phyloP scores from a whole-genome alignment of 2,888 invertebrate genomes.

The Homarus gammarus region DNA sequence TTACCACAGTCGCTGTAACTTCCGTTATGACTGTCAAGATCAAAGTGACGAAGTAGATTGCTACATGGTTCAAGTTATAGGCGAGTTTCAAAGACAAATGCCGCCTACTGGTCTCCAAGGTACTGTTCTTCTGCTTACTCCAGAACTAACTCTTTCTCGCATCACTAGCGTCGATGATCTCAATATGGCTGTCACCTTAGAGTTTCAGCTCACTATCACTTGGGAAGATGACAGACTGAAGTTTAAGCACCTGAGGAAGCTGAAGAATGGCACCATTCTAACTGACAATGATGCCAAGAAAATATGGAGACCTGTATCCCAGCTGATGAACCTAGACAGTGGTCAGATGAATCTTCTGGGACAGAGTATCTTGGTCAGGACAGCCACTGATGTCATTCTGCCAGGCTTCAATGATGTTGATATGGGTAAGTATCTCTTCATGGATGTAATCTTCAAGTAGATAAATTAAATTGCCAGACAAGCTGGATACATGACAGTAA shows the following conservation, averaged over 20 bases:
- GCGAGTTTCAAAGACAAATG: too few relatives aligned
- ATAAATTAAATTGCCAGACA: too few relatives aligned
- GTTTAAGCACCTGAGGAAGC: background rate
- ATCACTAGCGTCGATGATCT: background rate
- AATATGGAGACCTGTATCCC: background rate
- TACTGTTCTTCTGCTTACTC: too few relatives aligned
- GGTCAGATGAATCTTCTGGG: background rate
- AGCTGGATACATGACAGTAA: too few relatives aligned
- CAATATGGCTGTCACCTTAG: background rate
- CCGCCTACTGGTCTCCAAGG: background rate
- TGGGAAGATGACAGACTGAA: background rate
- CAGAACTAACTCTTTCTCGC: too few relatives aligned
- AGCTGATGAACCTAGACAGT: background rate
- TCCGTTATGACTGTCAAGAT: slow-evolving; percentile 4
- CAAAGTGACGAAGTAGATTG: slow-evolving; percentile 12
- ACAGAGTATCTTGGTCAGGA: background rate
- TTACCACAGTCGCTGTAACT: background rate
- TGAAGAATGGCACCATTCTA: background rate
- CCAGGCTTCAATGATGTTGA: background rate
- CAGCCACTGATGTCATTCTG: too few relatives aligned
- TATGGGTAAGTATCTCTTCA: background rate
- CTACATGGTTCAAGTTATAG: background rate
- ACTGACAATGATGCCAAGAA: too few relatives aligned
- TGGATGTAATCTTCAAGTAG: too few relatives aligned
- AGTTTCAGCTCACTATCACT: background rate